A percentile compares a stretch with the other conserved stretches of the same genome.
phyloP scores from a whole-genome alignment of 2,797 vertebrate genomes.

The Sarcophilus harrisii region DNA sequence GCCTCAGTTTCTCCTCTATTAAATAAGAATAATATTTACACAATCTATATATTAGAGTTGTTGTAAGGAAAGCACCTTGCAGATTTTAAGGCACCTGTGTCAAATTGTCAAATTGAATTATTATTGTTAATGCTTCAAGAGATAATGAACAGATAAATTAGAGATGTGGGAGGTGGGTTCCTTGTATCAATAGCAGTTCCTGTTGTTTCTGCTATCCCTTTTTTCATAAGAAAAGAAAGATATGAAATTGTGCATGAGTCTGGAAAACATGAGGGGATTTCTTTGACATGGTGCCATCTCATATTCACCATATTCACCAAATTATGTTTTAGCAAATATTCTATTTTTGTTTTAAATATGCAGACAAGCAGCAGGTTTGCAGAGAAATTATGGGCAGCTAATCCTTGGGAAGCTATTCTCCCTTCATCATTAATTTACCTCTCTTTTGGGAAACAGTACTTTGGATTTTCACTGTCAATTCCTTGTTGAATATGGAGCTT shows the following conservation, averaged over 20 bases:
- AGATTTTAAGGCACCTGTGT: background rate
- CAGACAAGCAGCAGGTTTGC: conserved; percentile 53
- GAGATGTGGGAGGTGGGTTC: background rate
- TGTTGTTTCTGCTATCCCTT: background rate
- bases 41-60: background rate
- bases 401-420: conserved; percentile 31
- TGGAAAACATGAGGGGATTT: conserved; percentile 30
- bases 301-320: conserved; percentile 26
- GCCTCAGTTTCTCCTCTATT: background rate
- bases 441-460: conserved; percentile 63
- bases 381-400: conserved; percentile 52
- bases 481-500: conserved; percentile 63
- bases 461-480: conserved; percentile 63
- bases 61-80: background rate
- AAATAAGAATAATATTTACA: background rate
- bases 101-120: background rate
- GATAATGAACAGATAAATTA: background rate
- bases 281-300: conserved; percentile 13
- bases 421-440: conserved; percentile 62
- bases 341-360: conserved; percentile 25
- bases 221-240: conserved; percentile 18
- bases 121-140: background rate
- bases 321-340: conserved; percentile 42
- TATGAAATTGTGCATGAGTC: background rate
- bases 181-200: background rate